Evolutionary conservation across 2,113 vertebrate species (phyloP), one percentile per base, ranked within the genome.

Genomic region (Syrrhaptes paradoxus): DNA sequence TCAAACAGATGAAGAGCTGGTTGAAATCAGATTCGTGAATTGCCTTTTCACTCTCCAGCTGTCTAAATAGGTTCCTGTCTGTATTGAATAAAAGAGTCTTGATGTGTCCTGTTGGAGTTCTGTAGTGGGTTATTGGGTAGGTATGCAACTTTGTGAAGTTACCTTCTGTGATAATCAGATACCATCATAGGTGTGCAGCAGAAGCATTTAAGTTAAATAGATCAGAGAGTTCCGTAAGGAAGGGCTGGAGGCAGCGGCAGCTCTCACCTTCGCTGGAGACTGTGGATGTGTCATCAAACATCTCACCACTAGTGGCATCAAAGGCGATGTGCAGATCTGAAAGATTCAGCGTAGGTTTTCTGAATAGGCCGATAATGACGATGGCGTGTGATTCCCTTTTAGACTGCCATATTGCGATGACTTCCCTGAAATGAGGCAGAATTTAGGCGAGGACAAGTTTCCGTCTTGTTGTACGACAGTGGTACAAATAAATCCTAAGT

Each of bases 301-400:
- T 48, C 92, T 91, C 46, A 4, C 85, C 1, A 3, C 90, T 82
- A 26, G 85, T 66, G 91, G 68, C 89, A 95, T 97, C 95, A 96
- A 96, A 95, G 93, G 91, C 26, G 1, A 17, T 1, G 26, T 5
- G 9, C 87, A 31, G 76, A 95, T 94, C 90, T 93, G 90, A 96
- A 59, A 18, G 62, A 45, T 36, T 85, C 91, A 81, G 75, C 82
- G 38, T 26, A 89, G 76, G 26, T 41, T 79, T 49, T 86, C 74
- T 95, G 95, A 97, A 84, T 77, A 87, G 87, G 80, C 89, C 63
- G 93, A n/a, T 95, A 96, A 96, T 91, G 92, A 92, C 3, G 22
- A 26, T 2, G 12, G 81, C 3, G 11, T 88, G 91, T 36, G 88
- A 84, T 82, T 94, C 92, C 89, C 54, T 95, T 87, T 83, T 68